phyloP scores from a whole-genome alignment of 2,113 vertebrate genomes.

The Dicrurus megarhynchus region DNA sequence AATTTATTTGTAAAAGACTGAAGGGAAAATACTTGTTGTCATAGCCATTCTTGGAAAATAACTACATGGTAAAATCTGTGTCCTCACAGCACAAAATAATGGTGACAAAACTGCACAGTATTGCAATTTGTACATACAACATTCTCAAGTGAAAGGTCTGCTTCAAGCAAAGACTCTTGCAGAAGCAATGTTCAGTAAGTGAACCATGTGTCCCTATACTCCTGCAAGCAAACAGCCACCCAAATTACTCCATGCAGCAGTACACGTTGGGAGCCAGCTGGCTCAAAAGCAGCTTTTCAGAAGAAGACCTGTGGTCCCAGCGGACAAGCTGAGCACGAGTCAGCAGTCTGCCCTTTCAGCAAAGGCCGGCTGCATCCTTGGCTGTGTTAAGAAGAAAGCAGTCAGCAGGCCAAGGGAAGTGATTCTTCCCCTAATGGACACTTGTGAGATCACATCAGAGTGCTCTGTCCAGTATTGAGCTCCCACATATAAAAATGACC shows the following conservation, averaged over 20 bases:
- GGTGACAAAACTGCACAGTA: not conserved
- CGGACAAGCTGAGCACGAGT: fast-evolving
- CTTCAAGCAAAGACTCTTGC: not conserved
- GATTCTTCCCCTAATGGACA: not conserved
- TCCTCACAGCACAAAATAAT: not conserved
- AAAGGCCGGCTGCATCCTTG: not conserved
- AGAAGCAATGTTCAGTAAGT: not conserved
- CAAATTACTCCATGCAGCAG: not conserved
- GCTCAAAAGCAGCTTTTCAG: not conserved
- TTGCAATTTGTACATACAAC: not conserved
- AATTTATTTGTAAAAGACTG: not conserved
- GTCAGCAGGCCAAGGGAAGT: not conserved
- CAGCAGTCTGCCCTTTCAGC: not conserved
- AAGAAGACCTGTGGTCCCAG: not conserved
- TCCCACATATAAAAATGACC: not conserved
- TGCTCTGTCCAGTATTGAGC: not conserved
- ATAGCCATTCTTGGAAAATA: not conserved
- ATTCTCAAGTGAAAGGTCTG: not conserved
- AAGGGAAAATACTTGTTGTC: not conserved
- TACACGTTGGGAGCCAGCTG: not conserved
- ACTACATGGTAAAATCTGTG: not conserved
- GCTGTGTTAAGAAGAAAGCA: not conserved
- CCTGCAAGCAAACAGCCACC: not conserved
- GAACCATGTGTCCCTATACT: not conserved
- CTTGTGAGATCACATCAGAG: not conserved